Base-by-base conservation (phyloP, 2,888 invertebrate genomes). In the Parapristionchus giblindavisi region DNA sequence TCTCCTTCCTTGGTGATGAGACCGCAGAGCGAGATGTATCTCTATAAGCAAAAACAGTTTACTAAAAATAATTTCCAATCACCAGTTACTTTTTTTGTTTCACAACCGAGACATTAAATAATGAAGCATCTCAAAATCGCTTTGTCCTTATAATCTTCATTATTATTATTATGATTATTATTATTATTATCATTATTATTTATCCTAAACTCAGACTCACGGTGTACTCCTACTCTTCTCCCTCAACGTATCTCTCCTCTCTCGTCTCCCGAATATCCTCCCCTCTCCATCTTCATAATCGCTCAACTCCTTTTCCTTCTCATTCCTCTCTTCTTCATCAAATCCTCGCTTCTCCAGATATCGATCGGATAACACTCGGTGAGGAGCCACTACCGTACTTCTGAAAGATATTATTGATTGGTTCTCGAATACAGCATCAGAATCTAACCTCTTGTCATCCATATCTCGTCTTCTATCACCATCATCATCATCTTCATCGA, bases 141-240 rank as follows among this genome's bases (percentile, higher is more conserved):
- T n/a, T n/a, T n/a, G n/a, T n/a, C n/a, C n/a, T n/a, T n/a, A n/a
- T n/a, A n/a, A n/a, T n/a, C n/a, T n/a, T n/a, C n/a, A n/a, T n/a
- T n/a, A n/a, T n/a, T n/a, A n/a, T n/a, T n/a, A n/a, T n/a, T n/a
- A n/a, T n/a, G n/a, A n/a, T n/a, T n/a, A n/a, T n/a, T n/a, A n/a
- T n/a, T n/a, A n/a, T n/a, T n/a, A n/a, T n/a, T n/a, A n/a, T n/a
- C n/a, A n/a, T n/a, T n/a, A n/a, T n/a, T n/a, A n/a, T 17, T 24
- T 52, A 52, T 40, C 29, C 21, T 70, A 24, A 24, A 2, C 52
- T 5, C 27, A 17, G 11, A 70, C 70, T 70, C 36, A 70, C 70
- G 70, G 70, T 48, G 70, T 54, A 21, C 70, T 70, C 38, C 70
- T 70, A n/a, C 70, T 70, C 54, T 54, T 70, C 38, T 70, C 54